Evolutionary conservation across 2,797 vertebrate genomes (phyloP), one percentile per base, ranked within the genome.

Genomic region (Sebastes variabilis): DNA sequence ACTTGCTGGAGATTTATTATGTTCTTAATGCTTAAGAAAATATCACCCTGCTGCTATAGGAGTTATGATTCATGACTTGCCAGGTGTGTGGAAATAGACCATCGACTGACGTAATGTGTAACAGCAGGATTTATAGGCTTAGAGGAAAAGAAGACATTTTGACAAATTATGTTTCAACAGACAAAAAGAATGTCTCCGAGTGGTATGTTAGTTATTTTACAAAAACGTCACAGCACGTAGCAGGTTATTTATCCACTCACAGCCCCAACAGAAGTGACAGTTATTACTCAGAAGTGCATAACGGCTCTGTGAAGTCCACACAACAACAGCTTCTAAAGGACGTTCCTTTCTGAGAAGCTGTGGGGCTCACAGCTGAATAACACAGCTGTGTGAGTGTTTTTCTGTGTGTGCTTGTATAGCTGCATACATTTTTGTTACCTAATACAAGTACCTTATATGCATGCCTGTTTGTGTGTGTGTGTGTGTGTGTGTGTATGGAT

Each of bases 381-480:
- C 76, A 79, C 75, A 83, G 80, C 76, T 78, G 64, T 62, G 46
- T 77, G 71, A 58, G 34, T 61, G 64, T 65, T 54, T 64, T 60
- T 62, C 30, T 62, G 29, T 46, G 38, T 55, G 34, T 82, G 65
- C 32, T 56, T 54, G 22, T 66, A 18, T 55, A 52, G 13, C n/a
- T 30, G 25, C 12, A 42, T 6, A n/a, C 16, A 27, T 42, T 46
- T 68, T 25, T 69, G 46, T 67, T 27, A 67, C 55, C 8, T 25
- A 12, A 20, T 25, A 10, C 5, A 25, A 10, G 22, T 29, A 18
- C 18, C 2, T 38, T 1, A 52, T 60, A 58, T 65, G 38, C 13
- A 8, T 46, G 42, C 42, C 3, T 32, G n/a, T 38, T 2, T 76
- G 3, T 69, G 22, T 30, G 24, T 52, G 11, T 52, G 11, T 7